Evolutionary conservation across 2,888 invertebrate species (phyloP).

Genomic region (Drosophila histrio): DNA sequence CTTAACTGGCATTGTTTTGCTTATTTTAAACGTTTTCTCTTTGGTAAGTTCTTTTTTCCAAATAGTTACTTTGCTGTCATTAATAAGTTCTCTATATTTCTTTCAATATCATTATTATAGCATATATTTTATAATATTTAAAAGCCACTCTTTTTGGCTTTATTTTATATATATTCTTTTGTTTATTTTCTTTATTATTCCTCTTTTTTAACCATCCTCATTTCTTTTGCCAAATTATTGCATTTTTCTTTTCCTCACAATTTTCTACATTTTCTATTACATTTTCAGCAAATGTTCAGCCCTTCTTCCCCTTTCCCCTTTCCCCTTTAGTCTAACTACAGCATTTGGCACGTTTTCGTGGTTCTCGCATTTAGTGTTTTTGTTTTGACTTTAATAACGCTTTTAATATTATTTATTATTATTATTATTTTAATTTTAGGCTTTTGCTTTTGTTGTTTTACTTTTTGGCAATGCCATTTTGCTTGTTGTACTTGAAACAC

Average conservation of each 20-base stretch:
- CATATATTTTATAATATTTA: no score
- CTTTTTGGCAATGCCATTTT: conserved; percentile 50
- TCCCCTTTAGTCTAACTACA: not conserved
- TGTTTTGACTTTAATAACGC: conserved; percentile 25
- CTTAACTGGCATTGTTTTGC: no score
- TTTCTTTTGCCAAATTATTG: not conserved
- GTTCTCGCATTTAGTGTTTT: conserved; percentile 9
- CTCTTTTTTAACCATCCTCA: not conserved
- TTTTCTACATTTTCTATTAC: not conserved
- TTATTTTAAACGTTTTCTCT: no score
- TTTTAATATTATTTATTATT: conserved; percentile 15
- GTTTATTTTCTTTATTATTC: not conserved
- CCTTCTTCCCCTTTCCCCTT: not conserved
- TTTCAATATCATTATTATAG: no score
- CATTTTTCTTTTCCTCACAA: not conserved
- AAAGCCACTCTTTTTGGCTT: no score
- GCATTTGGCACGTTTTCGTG: conserved; percentile 1
- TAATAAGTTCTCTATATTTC: no score
- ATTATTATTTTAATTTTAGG: conserved; percentile 3
- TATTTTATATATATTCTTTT: not conserved
- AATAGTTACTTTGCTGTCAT: no score
- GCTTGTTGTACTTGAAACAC: conserved; percentile 49
- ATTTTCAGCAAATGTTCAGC: not conserved
- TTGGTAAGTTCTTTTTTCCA: no score
- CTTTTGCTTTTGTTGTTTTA: not conserved